A percentile compares a stretch with the other conserved stretches of the same genome.
Evolutionary conservation across 2,113 vertebrate genomes (phyloP).

Genomic region (Panthera leo): DNA sequence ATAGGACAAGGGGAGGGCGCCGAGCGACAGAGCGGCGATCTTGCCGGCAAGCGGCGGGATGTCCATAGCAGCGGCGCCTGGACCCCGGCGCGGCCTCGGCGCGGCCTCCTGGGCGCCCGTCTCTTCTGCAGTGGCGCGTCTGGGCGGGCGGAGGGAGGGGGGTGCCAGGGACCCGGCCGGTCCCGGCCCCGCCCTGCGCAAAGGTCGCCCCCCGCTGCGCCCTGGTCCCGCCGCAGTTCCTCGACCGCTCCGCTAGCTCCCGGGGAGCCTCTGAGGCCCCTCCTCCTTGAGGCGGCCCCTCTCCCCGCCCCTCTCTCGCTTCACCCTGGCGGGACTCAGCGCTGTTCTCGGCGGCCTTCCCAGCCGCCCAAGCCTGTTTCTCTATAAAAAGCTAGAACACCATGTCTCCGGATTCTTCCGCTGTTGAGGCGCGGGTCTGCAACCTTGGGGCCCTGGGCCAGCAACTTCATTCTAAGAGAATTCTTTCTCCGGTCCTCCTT

Average conservation of each 20-base stretch:
- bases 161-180: background rate
- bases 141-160: too few relatives aligned
- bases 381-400: background rate
- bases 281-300: background rate
- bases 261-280: background rate
- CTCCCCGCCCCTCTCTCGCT: background rate
- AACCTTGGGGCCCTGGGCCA: background rate
- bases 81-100: background rate
- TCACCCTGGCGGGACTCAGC: background rate
- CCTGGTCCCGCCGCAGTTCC: fast-evolving
- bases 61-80: slow-evolving; percentile 81
- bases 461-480: background rate
- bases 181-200: slow-evolving; percentile 59
- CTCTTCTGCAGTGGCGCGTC: background rate
- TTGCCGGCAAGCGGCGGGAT: slow-evolving; percentile 83
- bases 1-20: slow-evolving; percentile 88
- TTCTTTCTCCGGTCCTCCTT: background rate
- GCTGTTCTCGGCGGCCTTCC: fast-evolving
- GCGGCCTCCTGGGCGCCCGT: background rate
- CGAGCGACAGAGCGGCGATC: slow-evolving; percentile 88
- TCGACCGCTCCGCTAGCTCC: fast-evolving
- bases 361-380: background rate
- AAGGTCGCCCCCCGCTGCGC: slow-evolving; percentile 52
- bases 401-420: background rate
- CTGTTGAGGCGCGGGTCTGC: background rate